Percentiles rank a stretch among this genome's conserved stretches.
phyloP scores from a whole-genome alignment of 2,797 vertebrate genomes.

The Mormyrops attenuatus region DNA sequence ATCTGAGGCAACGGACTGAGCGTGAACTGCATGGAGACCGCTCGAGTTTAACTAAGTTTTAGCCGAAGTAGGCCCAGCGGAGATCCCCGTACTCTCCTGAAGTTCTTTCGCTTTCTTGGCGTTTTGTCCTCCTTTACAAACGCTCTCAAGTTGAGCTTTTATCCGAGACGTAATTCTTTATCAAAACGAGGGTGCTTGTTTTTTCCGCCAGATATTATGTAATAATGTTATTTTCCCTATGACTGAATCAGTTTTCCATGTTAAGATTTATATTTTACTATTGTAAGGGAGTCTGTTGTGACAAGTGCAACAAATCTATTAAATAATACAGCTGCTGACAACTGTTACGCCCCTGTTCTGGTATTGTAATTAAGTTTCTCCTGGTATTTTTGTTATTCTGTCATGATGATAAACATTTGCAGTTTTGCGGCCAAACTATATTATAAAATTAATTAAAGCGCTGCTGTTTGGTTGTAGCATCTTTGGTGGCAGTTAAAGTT shows the following conservation, averaged over 20 bases:
- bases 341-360: not conserved
- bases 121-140: not conserved
- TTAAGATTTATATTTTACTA: not conserved
- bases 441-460: not conserved
- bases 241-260: not conserved
- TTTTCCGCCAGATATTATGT: not conserved
- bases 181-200: not conserved
- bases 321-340: not conserved
- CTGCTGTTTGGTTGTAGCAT: not conserved
- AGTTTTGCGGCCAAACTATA: not conserved
- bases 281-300: not conserved
- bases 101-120: not conserved
- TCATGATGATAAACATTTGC: not conserved
- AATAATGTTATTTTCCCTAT: not conserved
- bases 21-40: not conserved
- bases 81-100: slow-evolving; percentile 10
- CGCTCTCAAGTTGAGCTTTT: not conserved
- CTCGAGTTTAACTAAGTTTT: not conserved
- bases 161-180: not conserved
- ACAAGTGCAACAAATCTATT: not conserved
- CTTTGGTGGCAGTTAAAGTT: not conserved
- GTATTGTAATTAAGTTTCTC: not conserved
- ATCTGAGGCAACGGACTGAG: not conserved
- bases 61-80: not conserved
- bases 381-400: not conserved